Conservation (phyloP, 2,797 vertebrate species). For the Anabacerthia variegaticeps region DNA sequence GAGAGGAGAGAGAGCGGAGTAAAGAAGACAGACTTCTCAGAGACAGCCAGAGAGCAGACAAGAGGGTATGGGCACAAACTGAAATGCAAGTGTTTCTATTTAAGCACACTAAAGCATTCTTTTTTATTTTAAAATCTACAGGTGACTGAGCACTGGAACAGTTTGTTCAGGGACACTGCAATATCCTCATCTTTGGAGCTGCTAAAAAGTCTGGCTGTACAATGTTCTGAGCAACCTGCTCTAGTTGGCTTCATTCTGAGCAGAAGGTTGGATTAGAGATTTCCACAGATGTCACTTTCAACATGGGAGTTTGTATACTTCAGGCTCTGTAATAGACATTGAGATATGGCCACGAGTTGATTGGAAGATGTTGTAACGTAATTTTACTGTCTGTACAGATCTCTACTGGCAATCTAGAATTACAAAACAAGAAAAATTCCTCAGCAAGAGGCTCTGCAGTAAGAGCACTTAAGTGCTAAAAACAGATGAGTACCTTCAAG, state of each 20-base stretch:
- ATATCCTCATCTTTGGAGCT: background rate
- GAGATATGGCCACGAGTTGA: background rate
- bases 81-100: background rate
- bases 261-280: background rate
- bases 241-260: background rate
- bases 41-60: background rate
- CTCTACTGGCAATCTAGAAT: background rate
- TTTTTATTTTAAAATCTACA: background rate
- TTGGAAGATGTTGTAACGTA: background rate
- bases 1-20: background rate
- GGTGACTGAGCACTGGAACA: background rate
- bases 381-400: background rate
- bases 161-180: background rate
- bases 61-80: background rate
- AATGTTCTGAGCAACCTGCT: background rate
- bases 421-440: background rate
- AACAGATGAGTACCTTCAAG: background rate
- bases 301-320: background rate
- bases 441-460: background rate
- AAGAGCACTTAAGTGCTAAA: background rate
- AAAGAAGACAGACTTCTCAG: background rate
- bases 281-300: background rate
- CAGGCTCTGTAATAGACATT: background rate
- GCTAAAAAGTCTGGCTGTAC: background rate
- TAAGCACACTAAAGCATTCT: background rate